Percentiles rank a stretch among this genome's conserved stretches.
Evolutionary conservation across 53 echinoderm and acorn worm species (phyloP).

Genomic region (Paracentrotus lividus): DNA sequence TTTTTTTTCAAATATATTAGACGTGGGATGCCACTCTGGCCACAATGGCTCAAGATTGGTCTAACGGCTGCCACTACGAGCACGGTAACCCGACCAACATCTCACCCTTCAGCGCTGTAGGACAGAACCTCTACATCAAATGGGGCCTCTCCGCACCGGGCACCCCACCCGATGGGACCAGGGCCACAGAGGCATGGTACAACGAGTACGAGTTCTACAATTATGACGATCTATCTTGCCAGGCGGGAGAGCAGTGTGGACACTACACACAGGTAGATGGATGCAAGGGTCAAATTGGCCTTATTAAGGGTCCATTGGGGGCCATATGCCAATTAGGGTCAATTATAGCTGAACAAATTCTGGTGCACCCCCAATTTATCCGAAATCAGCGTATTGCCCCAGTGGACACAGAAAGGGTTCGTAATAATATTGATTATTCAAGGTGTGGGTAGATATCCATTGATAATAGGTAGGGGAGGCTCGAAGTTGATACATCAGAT

Average conservation of each 20-base stretch:
- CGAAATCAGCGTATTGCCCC: too few relatives aligned
- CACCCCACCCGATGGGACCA: constrained; percentile 69
- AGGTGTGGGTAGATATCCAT: too few relatives aligned
- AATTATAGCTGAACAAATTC: too few relatives aligned
- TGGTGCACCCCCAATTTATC: too few relatives aligned
- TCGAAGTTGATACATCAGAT: too few relatives aligned
- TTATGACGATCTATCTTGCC: constrained; percentile 71
- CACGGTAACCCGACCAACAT: constrained; percentile 89
- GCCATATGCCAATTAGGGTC: too few relatives aligned
- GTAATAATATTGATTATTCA: too few relatives aligned
- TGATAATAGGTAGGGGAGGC: too few relatives aligned
- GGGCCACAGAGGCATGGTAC: constrained; percentile 82
- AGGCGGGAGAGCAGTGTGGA: constrained; percentile 74
- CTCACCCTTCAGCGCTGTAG: constrained; percentile 73
- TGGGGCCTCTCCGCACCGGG: constrained; percentile 29
- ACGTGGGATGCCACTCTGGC: constrained; percentile 89
- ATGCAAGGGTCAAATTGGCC: too few relatives aligned
- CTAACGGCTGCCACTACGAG: constrained; percentile 83
- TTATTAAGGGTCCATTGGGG: too few relatives aligned
- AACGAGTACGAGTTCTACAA: constrained; percentile 79
- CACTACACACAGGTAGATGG: constrained; percentile 92
- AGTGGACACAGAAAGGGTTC: too few relatives aligned
- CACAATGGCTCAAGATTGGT: constrained; percentile 92
- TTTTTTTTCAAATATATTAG: constrained; percentile 45
- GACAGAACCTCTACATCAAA: constrained; percentile 89